Base-by-base conservation (phyloP, 1,140 invertebrate species). In the Aphelenchoides fujianensis region DNA sequence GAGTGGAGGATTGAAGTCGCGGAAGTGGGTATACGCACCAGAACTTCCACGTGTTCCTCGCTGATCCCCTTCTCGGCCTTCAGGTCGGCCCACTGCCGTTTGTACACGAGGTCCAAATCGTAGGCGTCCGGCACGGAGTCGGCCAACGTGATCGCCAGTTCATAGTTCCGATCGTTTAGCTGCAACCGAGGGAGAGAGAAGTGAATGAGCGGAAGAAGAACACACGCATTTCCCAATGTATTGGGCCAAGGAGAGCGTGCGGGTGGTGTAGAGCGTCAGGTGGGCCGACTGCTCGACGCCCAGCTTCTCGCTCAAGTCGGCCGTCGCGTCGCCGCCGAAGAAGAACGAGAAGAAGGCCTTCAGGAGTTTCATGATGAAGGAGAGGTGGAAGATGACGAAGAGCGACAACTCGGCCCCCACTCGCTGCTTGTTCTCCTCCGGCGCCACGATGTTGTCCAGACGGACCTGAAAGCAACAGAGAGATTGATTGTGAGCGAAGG, bases 231-330 rank as follows among this genome's bases (percentile, higher is more conserved):
- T 66, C 53, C 53, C 63, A 16, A 66, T 66, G 31, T 66, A 66
- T 36, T 66, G 36, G 1, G 63, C 63, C 63, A 66, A 35, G 1
- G 27, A 41, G 2, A 66, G 30, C 23, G 16, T 32, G 3, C 32
- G 16, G 23, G 63, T 66, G 2, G 63, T 37, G 36, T 66, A 66
- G 36, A 66, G 7, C 2, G 63, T 30, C 16, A 66, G 34, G 12
- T 66, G 16, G 53, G 63, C 63, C 63, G 63, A 66, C 53, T 66
- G 63, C 36, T 66, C 63, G 36, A 66, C 63, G 16, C 63, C 63
- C 23, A 66, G 12, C 12, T 32, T 35, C 53, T 66, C 63, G 32
- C 32, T 66, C 63, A 66, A 36, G 30, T 66, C 63, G 12, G 12
- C 27, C 1, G 31, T 66, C 7, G 63, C 32, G 31, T 66, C 36